A percentile compares a stretch with the other conserved stretches of the same genome.
Evolutionary conservation across 2,113 vertebrate species (phyloP).

Genomic region (Indicator maculatus): DNA sequence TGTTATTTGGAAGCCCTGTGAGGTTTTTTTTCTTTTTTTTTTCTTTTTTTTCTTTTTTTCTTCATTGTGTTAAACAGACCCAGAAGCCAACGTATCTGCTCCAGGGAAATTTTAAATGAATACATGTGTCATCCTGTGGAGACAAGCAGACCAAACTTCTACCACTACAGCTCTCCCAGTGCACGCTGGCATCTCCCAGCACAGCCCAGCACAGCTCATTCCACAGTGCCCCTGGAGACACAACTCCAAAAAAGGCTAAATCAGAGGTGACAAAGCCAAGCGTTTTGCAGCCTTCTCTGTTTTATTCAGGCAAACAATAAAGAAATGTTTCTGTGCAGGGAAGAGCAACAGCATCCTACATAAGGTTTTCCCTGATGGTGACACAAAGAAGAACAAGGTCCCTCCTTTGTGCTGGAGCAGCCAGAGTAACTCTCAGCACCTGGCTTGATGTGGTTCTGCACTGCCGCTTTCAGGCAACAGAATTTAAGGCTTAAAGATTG

Average conservation of each 20-base stretch:
- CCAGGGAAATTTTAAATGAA: slow-evolving; percentile 44
- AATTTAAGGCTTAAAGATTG: background rate
- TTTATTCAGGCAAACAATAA: background rate
- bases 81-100: background rate
- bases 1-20: background rate
- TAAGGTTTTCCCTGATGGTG: background rate
- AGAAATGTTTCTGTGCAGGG: background rate
- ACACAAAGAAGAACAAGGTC: background rate
- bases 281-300: background rate
- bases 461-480: background rate
- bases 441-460: background rate
- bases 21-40: background rate
- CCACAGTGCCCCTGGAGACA: background rate
- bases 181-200: background rate
- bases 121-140: slow-evolving; percentile 27
- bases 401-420: background rate
- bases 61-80: slow-evolving; percentile 13
- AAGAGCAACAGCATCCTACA: background rate
- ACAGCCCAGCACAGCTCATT: background rate
- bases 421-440: background rate
- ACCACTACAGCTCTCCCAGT: background rate
- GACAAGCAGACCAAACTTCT: background rate
- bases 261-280: background rate
- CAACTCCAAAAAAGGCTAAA: background rate
- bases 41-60: background rate